A percentile compares a stretch with the other conserved stretches of the same genome.
Evolutionary conservation across 2,113 vertebrate genomes (phyloP).

Genomic region (Periophthalmodon schlosseri): DNA sequence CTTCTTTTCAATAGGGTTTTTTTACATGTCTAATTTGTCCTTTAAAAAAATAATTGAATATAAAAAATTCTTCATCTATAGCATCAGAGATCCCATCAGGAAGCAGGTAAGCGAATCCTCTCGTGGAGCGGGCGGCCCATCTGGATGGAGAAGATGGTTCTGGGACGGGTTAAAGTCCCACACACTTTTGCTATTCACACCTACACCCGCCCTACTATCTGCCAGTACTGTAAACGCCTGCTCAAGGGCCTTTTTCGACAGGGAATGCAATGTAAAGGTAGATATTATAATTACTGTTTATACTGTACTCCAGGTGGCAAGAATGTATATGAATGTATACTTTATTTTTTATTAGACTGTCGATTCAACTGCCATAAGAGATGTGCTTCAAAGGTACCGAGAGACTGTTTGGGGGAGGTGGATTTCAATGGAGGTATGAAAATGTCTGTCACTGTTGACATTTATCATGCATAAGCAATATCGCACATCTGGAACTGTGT

Average conservation of each 20-base stretch:
- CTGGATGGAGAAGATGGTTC: constrained; percentile 99
- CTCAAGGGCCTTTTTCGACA: constrained; percentile 97
- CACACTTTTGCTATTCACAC: constrained; percentile 98
- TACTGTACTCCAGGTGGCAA: neutral
- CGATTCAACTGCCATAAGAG: constrained; percentile 98
- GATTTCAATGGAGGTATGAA: constrained; percentile 91
- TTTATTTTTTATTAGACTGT: constrained; percentile 80
- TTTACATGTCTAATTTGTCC: constrained; percentile 15
- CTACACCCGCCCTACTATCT: constrained; percentile 98
- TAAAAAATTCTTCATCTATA: constrained; percentile 1
- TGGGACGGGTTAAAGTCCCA: constrained; percentile 95
- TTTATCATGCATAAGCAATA: neutral
- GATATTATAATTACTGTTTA: neutral
- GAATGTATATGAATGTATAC: neutral
- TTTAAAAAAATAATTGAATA: neutral
- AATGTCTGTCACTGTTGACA: neutral
- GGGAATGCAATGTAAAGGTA: constrained; percentile 99
- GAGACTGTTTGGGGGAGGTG: constrained; percentile 95
- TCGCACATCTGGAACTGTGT: constrained; percentile 1
- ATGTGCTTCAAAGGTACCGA: constrained; percentile 95
- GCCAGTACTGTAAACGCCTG: constrained; percentile 96
- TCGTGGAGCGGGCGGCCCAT: constrained; percentile 97
- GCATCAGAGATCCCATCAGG: constrained; percentile 84
- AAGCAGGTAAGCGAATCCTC: constrained; percentile 93
- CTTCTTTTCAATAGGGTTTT: neutral